These are phyloP conservation scores for Diuraphis noxia DNA, from an alignment of 1,140 invertebrate genomes.

Conservation along the genomic window DNA sequence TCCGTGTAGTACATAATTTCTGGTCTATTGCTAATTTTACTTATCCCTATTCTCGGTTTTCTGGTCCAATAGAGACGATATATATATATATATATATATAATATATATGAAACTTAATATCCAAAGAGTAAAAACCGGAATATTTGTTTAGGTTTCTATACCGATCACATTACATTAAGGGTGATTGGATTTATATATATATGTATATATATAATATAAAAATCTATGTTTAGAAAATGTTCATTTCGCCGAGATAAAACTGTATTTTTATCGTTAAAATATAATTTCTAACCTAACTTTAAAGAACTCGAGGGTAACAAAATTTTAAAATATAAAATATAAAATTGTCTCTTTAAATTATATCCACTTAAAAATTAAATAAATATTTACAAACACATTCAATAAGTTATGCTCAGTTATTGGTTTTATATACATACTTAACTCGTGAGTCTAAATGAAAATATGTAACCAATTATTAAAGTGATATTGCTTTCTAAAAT, in stretches of 20 bases:
- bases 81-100: too few relatives aligned
- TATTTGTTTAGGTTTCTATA: conserved; percentile 15
- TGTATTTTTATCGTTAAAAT: neutral
- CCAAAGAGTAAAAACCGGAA: neutral
- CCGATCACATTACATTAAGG: neutral
- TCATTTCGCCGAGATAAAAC: neutral
- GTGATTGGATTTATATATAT: neutral
- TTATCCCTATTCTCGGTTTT: neutral
- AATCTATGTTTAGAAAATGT: neutral
- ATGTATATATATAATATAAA: neutral
- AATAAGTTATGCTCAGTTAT: neutral
- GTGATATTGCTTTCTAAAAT: too few relatives aligned
- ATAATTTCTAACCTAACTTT: neutral
- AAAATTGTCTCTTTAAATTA: too few relatives aligned
- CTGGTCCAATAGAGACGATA: neutral
- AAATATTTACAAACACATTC: neutral
- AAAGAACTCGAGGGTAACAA: neutral
- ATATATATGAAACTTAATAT: neutral
- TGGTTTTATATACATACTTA: neutral
- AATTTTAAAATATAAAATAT: neutral
- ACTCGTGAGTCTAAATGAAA: neutral
- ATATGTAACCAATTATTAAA: too few relatives aligned
- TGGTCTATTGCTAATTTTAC: neutral
- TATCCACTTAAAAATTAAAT: too few relatives aligned
- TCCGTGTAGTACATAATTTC: neutral